Evolutionary conservation across 2,888 invertebrate genomes (phyloP).

Genomic region (Sympetrum striolatum): DNA sequence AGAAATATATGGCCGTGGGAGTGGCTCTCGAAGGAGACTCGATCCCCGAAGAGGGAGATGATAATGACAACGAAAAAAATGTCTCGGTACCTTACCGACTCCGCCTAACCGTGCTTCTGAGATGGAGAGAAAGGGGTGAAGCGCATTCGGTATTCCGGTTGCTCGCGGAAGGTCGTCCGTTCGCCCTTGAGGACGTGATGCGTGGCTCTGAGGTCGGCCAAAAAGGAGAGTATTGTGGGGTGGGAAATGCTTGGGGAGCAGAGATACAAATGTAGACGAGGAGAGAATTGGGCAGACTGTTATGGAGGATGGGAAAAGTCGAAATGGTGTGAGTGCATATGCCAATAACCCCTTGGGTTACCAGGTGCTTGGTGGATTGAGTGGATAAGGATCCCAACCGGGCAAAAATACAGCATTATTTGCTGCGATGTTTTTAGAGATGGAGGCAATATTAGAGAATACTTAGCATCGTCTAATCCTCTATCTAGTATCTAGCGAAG

Average conservation of each 20-base stretch:
- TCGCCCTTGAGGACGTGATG: constrained; percentile 36
- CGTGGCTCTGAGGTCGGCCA: constrained; percentile 5
- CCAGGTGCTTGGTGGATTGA: too few species aligned
- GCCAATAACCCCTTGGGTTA: too few species aligned
- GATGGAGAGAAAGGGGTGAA: not conserved
- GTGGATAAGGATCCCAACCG: too few species aligned
- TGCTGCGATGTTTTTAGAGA: too few species aligned
- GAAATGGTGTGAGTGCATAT: not conserved
- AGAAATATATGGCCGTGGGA: not conserved
- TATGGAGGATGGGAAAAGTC: not conserved
- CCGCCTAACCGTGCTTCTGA: not conserved
- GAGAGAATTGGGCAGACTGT: not conserved
- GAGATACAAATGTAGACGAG: not conserved
- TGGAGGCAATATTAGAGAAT: too few species aligned
- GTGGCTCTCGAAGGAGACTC: not conserved
- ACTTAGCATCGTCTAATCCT: too few species aligned
- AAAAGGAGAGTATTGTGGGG: not conserved
- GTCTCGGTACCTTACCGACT: not conserved
- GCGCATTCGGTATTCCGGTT: not conserved
- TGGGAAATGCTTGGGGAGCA: not conserved
- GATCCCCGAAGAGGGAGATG: not conserved
- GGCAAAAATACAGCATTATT: too few species aligned
- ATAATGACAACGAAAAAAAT: not conserved
- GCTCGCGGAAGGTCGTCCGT: constrained; percentile 12
- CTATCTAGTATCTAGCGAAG: too few species aligned